A percentile compares a stretch with the other conserved stretches of the same genome.
Evolutionary conservation across 2,888 invertebrate genomes (phyloP).

Genomic region (Tipula vernalis): DNA sequence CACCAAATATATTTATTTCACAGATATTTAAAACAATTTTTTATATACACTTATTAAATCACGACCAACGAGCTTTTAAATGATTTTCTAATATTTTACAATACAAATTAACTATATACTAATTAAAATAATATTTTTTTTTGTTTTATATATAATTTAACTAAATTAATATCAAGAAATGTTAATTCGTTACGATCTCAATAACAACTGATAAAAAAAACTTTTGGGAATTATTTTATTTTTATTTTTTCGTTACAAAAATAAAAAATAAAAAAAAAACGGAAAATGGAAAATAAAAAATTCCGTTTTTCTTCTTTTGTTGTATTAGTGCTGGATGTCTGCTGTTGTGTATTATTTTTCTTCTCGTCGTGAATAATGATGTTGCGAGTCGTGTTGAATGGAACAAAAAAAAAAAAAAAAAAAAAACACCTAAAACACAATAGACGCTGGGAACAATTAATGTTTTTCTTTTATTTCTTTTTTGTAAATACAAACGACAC

Average conservation of each 20-base stretch:
- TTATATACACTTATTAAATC: not conserved
- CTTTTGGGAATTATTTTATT: not conserved
- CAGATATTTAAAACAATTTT: not conserved
- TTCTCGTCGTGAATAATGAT: not conserved
- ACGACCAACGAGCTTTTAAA: not conserved
- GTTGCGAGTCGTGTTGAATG: not conserved
- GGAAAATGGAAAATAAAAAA: not conserved
- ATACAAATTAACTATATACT: not conserved
- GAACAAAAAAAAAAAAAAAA: not conserved
- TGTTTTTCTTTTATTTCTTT: not conserved
- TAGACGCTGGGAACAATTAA: not conserved
- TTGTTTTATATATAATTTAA: not conserved
- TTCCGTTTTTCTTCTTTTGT: not conserved
- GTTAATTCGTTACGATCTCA: constrained; percentile 4
- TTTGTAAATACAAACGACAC: not conserved
- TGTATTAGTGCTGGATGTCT: not conserved
- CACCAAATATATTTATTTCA: not conserved
- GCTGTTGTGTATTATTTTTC: not conserved
- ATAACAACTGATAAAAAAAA: constrained; percentile 4
- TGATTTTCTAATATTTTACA: not conserved
- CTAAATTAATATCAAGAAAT: not conserved
- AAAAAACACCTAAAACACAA: not conserved
- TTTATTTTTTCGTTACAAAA: not conserved
- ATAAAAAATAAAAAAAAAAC: not conserved
- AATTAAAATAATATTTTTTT: not conserved